A percentile compares a stretch with the other conserved stretches of the same genome.
Conservation (phyloP, 2,888 invertebrate genomes). For the Rotaria sp. region DNA sequence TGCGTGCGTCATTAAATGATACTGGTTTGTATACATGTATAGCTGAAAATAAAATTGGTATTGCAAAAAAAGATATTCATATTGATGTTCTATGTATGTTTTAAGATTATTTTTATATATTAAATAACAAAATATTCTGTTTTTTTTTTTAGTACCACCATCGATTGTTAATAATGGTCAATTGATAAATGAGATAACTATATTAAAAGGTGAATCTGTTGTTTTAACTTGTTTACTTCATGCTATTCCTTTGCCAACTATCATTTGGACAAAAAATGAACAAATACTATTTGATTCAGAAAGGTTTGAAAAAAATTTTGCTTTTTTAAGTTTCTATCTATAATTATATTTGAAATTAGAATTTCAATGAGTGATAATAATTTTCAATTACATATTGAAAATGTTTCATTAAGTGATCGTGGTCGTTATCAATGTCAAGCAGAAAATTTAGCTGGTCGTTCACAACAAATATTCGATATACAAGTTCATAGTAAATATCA, state of each 20-base stretch:
- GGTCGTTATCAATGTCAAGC: conserved; percentile 30
- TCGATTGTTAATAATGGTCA: conserved; percentile 54
- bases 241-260: conserved; percentile 55
- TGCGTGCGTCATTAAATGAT: conserved; percentile 27
- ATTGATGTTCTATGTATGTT: neutral
- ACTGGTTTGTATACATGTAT: conserved; percentile 37
- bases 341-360: neutral
- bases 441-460: conserved; percentile 48
- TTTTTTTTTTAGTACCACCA: conserved; percentile 53
- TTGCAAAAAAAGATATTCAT: neutral
- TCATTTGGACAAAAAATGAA: conserved; percentile 56
- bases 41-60: conserved; percentile 39
- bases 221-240: conserved; percentile 56
- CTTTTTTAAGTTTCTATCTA: conserved; percentile 42
- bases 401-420: neutral
- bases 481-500: conserved; percentile 55
- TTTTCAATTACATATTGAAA: neutral
- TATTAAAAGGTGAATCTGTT: conserved; percentile 49
- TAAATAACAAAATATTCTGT: neutral
- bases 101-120: neutral
- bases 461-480: conserved; percentile 61
- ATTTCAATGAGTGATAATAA: neutral
- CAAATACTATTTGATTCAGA: conserved; percentile 42
- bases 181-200: conserved; percentile 49
- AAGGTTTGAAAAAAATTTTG: conserved; percentile 46